These are phyloP conservation scores for Sturnira hondurensis DNA, from an alignment of 2,113 vertebrate species.

Conservation along the genomic window DNA sequence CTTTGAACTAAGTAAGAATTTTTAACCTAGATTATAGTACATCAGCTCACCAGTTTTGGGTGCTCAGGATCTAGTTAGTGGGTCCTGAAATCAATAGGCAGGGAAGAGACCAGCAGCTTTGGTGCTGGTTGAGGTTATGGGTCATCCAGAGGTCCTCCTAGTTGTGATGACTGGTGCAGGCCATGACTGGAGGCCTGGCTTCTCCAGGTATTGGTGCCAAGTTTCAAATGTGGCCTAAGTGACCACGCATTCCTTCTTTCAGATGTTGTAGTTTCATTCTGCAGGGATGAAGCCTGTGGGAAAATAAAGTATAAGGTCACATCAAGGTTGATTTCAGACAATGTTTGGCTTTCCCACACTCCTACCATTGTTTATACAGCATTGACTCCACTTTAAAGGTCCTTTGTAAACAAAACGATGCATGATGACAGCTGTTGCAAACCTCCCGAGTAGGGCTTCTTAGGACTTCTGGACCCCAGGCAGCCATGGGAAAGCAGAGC, in stretches of 20 bases:
- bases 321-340: neutral
- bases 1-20: conserved; percentile 1
- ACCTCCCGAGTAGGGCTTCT: neutral
- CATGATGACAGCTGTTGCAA: neutral
- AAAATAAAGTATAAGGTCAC: conserved; percentile 45
- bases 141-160: conserved; percentile 60
- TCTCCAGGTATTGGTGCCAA: conserved; percentile 62
- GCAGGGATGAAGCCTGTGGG: conserved; percentile 58
- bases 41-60: conserved; percentile 58
- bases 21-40: neutral
- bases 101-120: neutral
- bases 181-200: conserved; percentile 47
- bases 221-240: conserved; percentile 63
- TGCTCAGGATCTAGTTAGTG: conserved; percentile 28
- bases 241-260: conserved; percentile 63
- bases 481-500: neutral
- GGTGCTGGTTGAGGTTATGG: conserved; percentile 37
- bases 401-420: neutral
- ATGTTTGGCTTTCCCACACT: neutral
- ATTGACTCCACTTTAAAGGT: neutral
- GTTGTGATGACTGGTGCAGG: conserved; percentile 50
- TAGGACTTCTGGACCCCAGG: neutral
- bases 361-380: neutral
- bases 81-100: conserved; percentile 44
- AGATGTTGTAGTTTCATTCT: conserved; percentile 54